Evolutionary conservation across 1,140 invertebrate genomes (phyloP).

Genomic region (Ips typographus): DNA sequence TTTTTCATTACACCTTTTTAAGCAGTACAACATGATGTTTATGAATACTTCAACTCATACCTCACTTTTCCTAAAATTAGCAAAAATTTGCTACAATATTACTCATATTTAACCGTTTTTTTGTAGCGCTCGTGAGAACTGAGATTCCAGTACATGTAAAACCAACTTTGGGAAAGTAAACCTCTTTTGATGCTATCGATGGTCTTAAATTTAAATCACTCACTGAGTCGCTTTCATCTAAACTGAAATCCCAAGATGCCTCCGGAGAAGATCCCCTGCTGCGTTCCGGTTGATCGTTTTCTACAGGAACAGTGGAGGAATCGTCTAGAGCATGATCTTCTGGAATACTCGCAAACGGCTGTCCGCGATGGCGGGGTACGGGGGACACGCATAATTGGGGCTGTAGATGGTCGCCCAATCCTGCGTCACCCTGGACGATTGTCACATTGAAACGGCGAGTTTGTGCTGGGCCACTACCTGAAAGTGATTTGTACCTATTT

Average conservation of each 20-base stretch:
- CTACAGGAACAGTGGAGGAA: conserved; percentile 22
- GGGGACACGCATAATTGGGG: conserved; percentile 42
- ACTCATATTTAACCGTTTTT: too few species aligned
- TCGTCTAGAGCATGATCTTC: conserved; percentile 48
- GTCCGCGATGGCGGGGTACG: conserved; percentile 44
- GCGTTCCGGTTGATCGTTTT: conserved; percentile 26
- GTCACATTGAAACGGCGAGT: conserved; percentile 51
- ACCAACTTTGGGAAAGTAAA: background rate
- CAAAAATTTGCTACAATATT: too few species aligned
- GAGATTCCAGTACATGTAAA: too few species aligned
- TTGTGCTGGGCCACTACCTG: conserved; percentile 27
- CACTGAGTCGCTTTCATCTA: conserved; percentile 47
- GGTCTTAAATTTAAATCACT: conserved; percentile 24
- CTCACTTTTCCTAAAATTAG: too few species aligned
- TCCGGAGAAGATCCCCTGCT: conserved; percentile 47
- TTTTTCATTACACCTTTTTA: too few species aligned
- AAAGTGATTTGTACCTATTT: conserved; percentile 4
- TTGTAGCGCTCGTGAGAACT: too few species aligned
- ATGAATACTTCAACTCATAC: too few species aligned
- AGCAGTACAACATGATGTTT: too few species aligned
- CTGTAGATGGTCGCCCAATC: conserved; percentile 26
- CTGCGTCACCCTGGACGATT: conserved; percentile 40
- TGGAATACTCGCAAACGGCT: conserved; percentile 50
- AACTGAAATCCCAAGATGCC: conserved; percentile 50
- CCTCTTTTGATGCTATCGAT: background rate